A percentile compares a stretch with the other conserved stretches of the same genome.
Evolutionary conservation across 2,113 vertebrate species (phyloP).

Genomic region (Phainopepla nitens): DNA sequence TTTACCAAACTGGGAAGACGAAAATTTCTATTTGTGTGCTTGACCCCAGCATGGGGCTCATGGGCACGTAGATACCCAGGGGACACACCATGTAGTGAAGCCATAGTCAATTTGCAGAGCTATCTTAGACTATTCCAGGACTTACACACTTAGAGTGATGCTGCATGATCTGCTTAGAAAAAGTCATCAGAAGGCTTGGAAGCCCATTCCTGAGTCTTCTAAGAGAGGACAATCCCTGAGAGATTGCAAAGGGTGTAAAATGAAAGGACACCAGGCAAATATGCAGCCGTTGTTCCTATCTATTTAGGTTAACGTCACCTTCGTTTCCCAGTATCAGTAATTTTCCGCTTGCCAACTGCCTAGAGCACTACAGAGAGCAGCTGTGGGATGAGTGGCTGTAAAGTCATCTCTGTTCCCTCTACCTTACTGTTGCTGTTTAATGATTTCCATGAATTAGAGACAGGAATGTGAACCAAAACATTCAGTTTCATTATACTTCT

Average conservation of each 20-base stretch:
- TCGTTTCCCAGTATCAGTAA: neutral
- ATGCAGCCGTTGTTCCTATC: neutral
- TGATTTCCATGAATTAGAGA: neutral
- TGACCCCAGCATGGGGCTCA: neutral
- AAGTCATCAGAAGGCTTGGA: neutral
- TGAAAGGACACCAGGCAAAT: neutral
- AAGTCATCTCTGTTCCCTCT: neutral
- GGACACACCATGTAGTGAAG: fast-evolving
- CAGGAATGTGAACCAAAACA: neutral
- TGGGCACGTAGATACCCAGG: neutral
- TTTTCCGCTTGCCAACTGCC: neutral
- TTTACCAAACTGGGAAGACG: neutral
- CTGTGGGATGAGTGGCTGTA: neutral
- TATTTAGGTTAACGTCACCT: neutral
- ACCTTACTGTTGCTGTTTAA: neutral
- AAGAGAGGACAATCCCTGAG: neutral
- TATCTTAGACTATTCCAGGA: neutral
- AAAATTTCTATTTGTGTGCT: neutral
- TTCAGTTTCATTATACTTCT: neutral
- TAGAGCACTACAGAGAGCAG: neutral
- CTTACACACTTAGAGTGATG: neutral
- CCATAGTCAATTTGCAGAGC: neutral
- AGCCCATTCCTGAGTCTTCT: neutral
- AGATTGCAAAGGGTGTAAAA: neutral
- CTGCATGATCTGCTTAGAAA: neutral